These are phyloP conservation scores for Ladona fulva DNA, from an alignment of 1,140 invertebrate species.

Conservation along the genomic window DNA sequence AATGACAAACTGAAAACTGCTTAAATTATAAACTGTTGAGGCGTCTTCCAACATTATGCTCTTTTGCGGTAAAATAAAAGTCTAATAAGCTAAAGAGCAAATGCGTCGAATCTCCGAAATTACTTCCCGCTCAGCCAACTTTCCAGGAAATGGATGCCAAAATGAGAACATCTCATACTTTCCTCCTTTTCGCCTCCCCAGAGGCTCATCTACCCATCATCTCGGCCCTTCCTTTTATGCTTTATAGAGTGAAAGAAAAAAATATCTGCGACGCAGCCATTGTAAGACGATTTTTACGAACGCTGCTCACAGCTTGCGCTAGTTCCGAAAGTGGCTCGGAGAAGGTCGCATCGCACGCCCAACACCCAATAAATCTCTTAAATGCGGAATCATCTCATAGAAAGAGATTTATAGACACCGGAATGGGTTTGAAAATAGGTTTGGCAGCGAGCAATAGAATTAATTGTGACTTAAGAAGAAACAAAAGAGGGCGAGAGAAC, in stretches of 20 bases:
- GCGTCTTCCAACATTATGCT: not conserved
- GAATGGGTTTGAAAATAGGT: too few relatives aligned
- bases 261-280: not conserved
- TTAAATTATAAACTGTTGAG: not conserved
- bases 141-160: not conserved
- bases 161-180: not conserved
- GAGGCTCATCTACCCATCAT: not conserved
- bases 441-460: too few relatives aligned
- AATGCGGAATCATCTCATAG: too few relatives aligned
- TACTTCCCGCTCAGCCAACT: not conserved
- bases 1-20: not conserved
- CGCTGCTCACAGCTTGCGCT: not conserved
- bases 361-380: too few relatives aligned
- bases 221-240: not conserved
- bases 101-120: not conserved
- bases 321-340: too few relatives aligned
- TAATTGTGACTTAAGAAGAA: too few relatives aligned
- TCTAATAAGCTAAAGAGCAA: constrained; percentile 2
- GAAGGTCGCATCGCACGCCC: too few relatives aligned
- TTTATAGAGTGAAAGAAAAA: not conserved
- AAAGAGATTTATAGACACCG: too few relatives aligned
- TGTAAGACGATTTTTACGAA: not conserved
- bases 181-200: not conserved
- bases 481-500: too few relatives aligned
- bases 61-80: constrained; percentile 2